Base-by-base conservation (phyloP, 2,888 invertebrate genomes). In the Chironomus tentans region DNA sequence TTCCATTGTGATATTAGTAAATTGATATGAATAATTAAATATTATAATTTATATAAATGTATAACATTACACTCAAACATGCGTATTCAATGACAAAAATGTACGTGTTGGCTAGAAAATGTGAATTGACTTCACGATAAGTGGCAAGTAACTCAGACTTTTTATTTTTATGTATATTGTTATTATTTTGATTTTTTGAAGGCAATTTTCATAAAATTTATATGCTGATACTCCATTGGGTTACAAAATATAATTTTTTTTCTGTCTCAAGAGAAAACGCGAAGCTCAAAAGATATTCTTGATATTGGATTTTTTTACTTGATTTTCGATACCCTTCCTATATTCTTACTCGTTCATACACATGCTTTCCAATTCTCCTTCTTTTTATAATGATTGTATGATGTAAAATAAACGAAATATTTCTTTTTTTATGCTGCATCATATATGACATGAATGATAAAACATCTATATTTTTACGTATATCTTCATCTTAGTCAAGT, bases 171-270 rank as follows among this genome's bases (percentile, higher is more conserved):
- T 38, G 38, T 38, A 38, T 38, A 38, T 38, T 38, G 38, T 38
- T 38, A 38, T 38, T 38, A 38, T 38, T 38, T 38, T 38, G 38
- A 38, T 38, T 38, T 38, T 38, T 68, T 15, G 28, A n/a, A 21
- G 18, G 68, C 68, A 74, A 74, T 74, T 74, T 74, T 62, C 74
- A 68, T 74, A 68, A 74, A 74, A 74, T 74, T 74, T 74, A 74
- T 74, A 65, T 22, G 22, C 5, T 47, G 22, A 22, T 21, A 65
- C 22, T 22, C 65, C 24, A 65, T 65, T 24, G 65, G 21, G 12
- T 65, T 24, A 22, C 24, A 22, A 22, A 47, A 6, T 18, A 38
- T 38, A 10, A 38, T 38, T 10, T 38, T 38, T 28, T 12, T 28
- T 28, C 3, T 22, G 18, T n/a, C 15, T 70, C n/a, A 48, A 38